A percentile compares a stretch with the other conserved stretches of the same genome.
phyloP scores from a whole-genome alignment of 1,140 invertebrate species.

The Sitophilus oryzae region DNA sequence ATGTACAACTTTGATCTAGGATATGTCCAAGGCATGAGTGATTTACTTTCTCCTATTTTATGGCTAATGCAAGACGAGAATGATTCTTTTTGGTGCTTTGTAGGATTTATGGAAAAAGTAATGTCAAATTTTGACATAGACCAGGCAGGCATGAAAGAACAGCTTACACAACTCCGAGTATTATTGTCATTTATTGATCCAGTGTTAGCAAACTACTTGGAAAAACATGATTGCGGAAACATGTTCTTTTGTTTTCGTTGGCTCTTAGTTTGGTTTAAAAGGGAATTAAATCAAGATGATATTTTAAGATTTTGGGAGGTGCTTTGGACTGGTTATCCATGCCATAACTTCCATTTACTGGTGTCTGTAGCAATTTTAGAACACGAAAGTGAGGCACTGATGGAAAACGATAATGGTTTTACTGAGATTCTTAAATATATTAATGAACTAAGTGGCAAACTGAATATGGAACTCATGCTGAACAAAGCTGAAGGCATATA shows the following conservation, averaged over 20 bases:
- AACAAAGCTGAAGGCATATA: slow-evolving; percentile 86
- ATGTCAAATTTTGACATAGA: slow-evolving; percentile 95
- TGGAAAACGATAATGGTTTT: slow-evolving; percentile 87
- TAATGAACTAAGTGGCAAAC: slow-evolving; percentile 81
- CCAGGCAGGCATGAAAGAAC: slow-evolving; percentile 94
- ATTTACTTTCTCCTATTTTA: slow-evolving; percentile 89
- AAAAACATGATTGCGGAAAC: slow-evolving; percentile 89
- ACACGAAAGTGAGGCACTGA: slow-evolving; percentile 75
- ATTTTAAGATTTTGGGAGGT: slow-evolving; percentile 68
- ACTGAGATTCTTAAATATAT: slow-evolving; percentile 97
- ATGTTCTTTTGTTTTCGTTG: slow-evolving; percentile 99
- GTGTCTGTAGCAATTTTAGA: slow-evolving; percentile 88
- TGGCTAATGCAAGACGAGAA: slow-evolving; percentile 87
- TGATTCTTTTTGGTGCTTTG: slow-evolving; percentile 99
- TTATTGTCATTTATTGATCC: slow-evolving; percentile 79
- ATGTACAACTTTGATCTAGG: slow-evolving; percentile 99
- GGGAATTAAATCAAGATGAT: slow-evolving; percentile 69
- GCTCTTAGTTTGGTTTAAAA: slow-evolving; percentile 78
- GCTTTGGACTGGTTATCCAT: slow-evolving; percentile 86
- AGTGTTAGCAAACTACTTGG: slow-evolving; percentile 77
- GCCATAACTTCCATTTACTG: slow-evolving; percentile 89
- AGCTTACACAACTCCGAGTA: slow-evolving; percentile 78
- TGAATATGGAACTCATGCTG: slow-evolving; percentile 74
- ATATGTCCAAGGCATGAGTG: slow-evolving; percentile 96
- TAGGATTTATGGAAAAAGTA: slow-evolving; percentile 96